These are phyloP conservation scores for Enoplosus armatus DNA, from an alignment of 2,797 vertebrate genomes.

Conservation along the genomic window DNA sequence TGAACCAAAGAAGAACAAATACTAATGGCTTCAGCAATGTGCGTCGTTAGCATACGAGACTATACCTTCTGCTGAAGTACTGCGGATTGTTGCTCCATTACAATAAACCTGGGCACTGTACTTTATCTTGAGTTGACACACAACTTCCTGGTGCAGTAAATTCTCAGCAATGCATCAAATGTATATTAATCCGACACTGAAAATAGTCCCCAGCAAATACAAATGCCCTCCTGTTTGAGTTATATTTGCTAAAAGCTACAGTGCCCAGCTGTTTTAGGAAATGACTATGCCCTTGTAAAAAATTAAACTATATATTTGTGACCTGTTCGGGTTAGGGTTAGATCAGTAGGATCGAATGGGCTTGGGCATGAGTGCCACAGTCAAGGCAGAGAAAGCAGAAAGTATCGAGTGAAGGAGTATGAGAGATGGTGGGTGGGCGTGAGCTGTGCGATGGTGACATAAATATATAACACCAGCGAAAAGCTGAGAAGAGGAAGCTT, in stretches of 20 bases:
- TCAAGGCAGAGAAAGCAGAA: background rate
- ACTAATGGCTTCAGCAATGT: background rate
- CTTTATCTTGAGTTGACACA: background rate
- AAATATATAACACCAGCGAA: slow-evolving; percentile 36
- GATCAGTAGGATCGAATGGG: background rate
- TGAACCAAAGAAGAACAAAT: slow-evolving; percentile 21
- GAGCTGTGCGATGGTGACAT: slow-evolving; percentile 7
- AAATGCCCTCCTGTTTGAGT: background rate
- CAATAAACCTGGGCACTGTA: background rate
- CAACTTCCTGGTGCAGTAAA: background rate
- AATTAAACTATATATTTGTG: background rate
- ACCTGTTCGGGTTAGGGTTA: no score
- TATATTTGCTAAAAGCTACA: background rate
- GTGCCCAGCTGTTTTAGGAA: background rate
- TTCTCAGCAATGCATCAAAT: background rate
- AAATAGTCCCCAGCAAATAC: slow-evolving; percentile 1
- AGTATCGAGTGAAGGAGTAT: background rate
- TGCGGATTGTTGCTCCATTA: background rate
- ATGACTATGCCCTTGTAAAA: background rate
- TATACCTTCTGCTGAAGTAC: background rate
- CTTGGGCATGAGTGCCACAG: background rate
- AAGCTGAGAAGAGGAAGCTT: slow-evolving; percentile 59
- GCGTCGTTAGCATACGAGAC: background rate
- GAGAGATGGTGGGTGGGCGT: slow-evolving; percentile 27
- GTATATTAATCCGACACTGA: background rate